Evolutionary conservation across 2,888 invertebrate species (phyloP), one percentile per base, ranked within the genome.

Genomic region (Polyommatus iphigenia): DNA sequence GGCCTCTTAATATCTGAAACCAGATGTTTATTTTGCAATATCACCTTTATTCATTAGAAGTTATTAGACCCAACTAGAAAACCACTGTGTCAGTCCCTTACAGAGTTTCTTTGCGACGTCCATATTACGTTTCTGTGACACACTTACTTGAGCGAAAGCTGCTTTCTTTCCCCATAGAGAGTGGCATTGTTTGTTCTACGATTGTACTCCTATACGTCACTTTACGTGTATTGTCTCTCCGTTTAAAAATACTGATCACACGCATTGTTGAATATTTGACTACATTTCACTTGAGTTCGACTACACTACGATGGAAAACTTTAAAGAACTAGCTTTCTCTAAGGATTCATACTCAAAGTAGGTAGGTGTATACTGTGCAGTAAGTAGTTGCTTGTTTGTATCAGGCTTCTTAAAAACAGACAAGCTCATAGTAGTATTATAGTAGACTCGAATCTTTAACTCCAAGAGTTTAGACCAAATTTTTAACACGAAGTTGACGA

Each of bases 131-230:
- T 72, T 72, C 71, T 76, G 78, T 81, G 78, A 79, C 77, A 78
- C 67, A 80, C 80, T 80, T 76, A 81, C 82, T 81, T 79, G 81
- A 81, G 82, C 79, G 83, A 83, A 83, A 83, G 83, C 81, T 62
- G 79, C 84, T 83, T 85, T 85, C 83, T 77, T 82, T 79, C 80
- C 77, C 80, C 82, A 80, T 83, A 82, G 81, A 83, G 82, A 80
- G 82, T 78, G 78, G 80, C 79, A 79, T 82, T 82, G 83, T 83
- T 83, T 80, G 79, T 78, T 59, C 78, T 81, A 85, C 83, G 82
- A 84, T 84, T 78, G 81, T 79, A 82, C 80, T 81, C 80, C 78
- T 79, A 71, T 71, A 81, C 77, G 78, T 77, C 76, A 79, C 76
- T 71, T 29, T 57, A 36, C 77, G n/a, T 41, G 71, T 50, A 57